Base-by-base conservation (phyloP, 2,113 vertebrate genomes). In the Todiramphus chloris region DNA sequence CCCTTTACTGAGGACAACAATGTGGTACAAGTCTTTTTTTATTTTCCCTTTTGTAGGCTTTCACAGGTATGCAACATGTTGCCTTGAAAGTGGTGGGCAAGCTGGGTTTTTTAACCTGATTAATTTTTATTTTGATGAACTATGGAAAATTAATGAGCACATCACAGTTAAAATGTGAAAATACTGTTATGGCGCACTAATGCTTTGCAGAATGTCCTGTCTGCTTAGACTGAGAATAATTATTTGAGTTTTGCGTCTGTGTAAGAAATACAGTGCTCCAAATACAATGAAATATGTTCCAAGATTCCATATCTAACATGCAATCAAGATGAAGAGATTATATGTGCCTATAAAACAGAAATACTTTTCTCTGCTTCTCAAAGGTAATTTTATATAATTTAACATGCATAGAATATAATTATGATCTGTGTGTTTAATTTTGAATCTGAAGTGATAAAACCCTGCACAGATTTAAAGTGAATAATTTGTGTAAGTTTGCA, bases 341-440 rank as follows among this genome's bases (percentile, higher is more conserved):
- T 63, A 59, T 55, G 30, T 91, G 59, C n/a, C 74, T 50, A 33
- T 69, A 75, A 82, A 89, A 78, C 50, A 93, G 68, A 92, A 93
- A 84, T 67, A 63, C 50, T 92, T 95, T 81, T 78, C 77, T 67
- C 44, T 87, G 19, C 39, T 87, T 79, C 50, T 77, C 28, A 51
- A 84, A 84, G 35, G 79, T 91, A 91, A 68, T 93, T 94, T 88
- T 63, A 74, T 87, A 9, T 68, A 53, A 94, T 84, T 92, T 92
- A 91, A 73, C 58, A 28, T 37, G 46, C 74, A 78, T 53, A 76
- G 72, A 78, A 66, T 73, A 76, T 81, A 86, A 92, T 72, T 75
- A 86, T 76, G 89, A 91, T 13, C 58, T 86, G 35, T 24, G 31
- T 55, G 84, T 87, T 97, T 90, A 87, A 94, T 83, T 94, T 35